Conservation (phyloP, 2,113 vertebrate species). For the Ophiodon elongatus region DNA sequence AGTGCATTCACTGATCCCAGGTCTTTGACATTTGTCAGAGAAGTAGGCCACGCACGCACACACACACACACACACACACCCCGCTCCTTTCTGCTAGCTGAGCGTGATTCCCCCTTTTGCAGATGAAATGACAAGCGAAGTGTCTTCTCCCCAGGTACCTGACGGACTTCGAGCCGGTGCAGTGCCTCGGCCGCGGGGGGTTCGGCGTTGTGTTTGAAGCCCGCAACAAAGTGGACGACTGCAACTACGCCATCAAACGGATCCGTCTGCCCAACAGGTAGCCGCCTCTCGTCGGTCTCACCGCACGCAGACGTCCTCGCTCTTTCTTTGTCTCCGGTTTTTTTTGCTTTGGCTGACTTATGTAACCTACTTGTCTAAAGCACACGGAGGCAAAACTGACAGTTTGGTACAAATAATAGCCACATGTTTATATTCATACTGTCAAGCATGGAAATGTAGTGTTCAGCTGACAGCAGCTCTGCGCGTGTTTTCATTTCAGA, state of each 20-base stretch:
- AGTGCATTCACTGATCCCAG: neutral
- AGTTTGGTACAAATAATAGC: constrained; percentile 15
- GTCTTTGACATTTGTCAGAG: neutral
- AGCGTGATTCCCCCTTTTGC: neutral
- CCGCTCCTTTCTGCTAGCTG: neutral
- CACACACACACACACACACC: too few species aligned
- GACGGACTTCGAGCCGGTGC: constrained; percentile 97
- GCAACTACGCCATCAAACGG: constrained; percentile 98
- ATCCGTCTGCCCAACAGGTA: constrained; percentile 98
- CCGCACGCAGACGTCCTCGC: neutral
- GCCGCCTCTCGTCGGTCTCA: neutral
- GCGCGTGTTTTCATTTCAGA: constrained; percentile 20
- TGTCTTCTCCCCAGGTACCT: constrained; percentile 87
- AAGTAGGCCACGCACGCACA: too few species aligned
- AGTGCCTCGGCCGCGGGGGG: constrained; percentile 96
- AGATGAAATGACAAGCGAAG: constrained; percentile 14
- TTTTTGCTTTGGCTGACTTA: constrained; percentile 14
- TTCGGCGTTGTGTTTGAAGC: constrained; percentile 99
- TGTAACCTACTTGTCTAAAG: constrained; percentile 14
- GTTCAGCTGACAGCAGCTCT: constrained; percentile 5
- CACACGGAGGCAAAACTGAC: neutral
- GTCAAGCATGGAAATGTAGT: constrained; percentile 16
- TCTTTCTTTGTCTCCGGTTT: constrained; percentile 27
- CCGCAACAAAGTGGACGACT: constrained; percentile 98
- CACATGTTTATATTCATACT: constrained; percentile 20